phyloP scores from a whole-genome alignment of 1,140 invertebrate genomes.

The Drosophila punjabiensis region DNA sequence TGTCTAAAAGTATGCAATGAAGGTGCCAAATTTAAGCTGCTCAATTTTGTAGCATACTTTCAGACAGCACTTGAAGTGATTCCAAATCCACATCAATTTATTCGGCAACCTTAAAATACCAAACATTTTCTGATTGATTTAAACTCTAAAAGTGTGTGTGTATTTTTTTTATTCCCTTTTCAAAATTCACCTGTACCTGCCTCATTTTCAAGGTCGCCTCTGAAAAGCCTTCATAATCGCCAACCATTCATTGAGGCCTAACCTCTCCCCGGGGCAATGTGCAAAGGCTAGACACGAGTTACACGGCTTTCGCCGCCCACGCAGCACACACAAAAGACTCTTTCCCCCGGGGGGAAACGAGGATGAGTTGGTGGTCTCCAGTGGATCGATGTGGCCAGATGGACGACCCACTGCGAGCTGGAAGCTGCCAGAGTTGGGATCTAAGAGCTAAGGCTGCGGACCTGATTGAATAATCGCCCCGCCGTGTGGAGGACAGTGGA shows the following conservation, averaged over 20 bases:
- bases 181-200: conserved; percentile 36
- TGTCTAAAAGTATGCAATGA: neutral
- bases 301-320: conserved; percentile 27
- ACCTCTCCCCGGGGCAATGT: conserved; percentile 24
- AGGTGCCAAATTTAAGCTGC: neutral
- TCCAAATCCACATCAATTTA: neutral
- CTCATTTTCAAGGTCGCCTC: conserved; percentile 23
- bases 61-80: too few species aligned
- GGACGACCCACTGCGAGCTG: conserved; percentile 63
- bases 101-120: too few species aligned
- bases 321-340: conserved; percentile 11
- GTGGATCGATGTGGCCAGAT: conserved; percentile 16
- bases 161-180: neutral
- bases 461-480: conserved; percentile 78
- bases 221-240: neutral
- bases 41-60: neutral
- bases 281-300: conserved; percentile 38
- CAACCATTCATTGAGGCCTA: conserved; percentile 11
- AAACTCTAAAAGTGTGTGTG: neutral
- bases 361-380: conserved; percentile 27
- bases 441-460: conserved; percentile 1
- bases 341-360: too few species aligned
- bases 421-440: conserved; percentile 3
- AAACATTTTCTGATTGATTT: neutral
- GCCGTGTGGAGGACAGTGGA: conserved; percentile 59